Evolutionary conservation across 2,797 vertebrate genomes (phyloP).

Genomic region (Phrynocephalus guinanensis): DNA sequence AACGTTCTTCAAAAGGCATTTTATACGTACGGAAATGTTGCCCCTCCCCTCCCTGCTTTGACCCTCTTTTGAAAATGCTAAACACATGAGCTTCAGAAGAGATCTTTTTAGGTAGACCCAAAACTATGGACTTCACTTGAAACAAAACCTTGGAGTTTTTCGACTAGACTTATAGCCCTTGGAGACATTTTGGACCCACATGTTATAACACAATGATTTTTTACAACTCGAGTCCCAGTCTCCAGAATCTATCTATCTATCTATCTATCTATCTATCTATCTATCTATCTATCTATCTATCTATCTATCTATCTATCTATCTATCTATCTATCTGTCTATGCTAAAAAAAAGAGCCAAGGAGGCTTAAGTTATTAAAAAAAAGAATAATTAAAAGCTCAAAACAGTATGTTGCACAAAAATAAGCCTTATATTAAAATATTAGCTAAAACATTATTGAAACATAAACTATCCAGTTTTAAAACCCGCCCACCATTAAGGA

Average conservation of each 20-base stretch:
- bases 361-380: too few species aligned
- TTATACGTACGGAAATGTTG: conserved; percentile 2
- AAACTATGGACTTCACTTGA: not conserved
- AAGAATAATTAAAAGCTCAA: too few species aligned
- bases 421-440: too few species aligned
- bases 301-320: too few species aligned
- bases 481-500: too few species aligned
- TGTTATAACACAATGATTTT: not conserved
- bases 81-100: not conserved
- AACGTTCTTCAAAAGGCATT: conserved; percentile 30
- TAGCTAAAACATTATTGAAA: too few species aligned
- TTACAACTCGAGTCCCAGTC: not conserved
- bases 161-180: not conserved
- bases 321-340: too few species aligned
- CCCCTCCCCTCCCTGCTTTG: not conserved
- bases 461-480: too few species aligned
- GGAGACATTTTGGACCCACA: not conserved
- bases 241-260: not conserved
- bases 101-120: not conserved
- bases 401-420: too few species aligned
- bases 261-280: too few species aligned
- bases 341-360: too few species aligned
- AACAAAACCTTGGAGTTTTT: not conserved
- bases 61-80: conserved; percentile 5
- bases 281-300: too few species aligned